Evolutionary conservation across 2,113 vertebrate genomes (phyloP).

Genomic region (Xenopus laevis): DNA sequence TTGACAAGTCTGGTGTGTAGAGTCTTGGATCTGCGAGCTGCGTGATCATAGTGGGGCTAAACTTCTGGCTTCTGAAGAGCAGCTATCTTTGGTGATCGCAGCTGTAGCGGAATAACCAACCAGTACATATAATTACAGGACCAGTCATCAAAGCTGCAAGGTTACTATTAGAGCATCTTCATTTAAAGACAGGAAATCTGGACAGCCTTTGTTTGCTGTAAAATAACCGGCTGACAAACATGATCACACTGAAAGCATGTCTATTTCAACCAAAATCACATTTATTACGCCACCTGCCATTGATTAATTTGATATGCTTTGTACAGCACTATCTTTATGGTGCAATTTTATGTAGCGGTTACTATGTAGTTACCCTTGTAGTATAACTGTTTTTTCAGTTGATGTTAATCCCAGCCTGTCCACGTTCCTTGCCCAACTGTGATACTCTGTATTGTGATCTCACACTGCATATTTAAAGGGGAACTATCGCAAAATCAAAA

Average conservation of each 20-base stretch:
- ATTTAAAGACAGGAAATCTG: neutral
- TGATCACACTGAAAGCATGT: slow-evolving; percentile 11
- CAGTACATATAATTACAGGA: slow-evolving; percentile 17
- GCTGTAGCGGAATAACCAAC: neutral
- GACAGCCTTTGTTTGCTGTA: neutral
- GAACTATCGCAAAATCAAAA: too few relatives aligned
- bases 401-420: too few relatives aligned
- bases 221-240: slow-evolving; percentile 7
- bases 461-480: too few relatives aligned
- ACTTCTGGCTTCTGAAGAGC: neutral
- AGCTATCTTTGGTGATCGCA: neutral
- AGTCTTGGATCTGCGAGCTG: neutral
- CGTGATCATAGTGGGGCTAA: neutral
- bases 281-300: too few relatives aligned
- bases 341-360: too few relatives aligned
- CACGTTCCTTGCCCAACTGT: too few relatives aligned
- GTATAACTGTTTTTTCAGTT: too few relatives aligned
- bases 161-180: slow-evolving; percentile 19
- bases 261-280: neutral
- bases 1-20: neutral
- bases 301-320: too few relatives aligned
- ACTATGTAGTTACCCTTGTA: too few relatives aligned
- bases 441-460: too few relatives aligned
- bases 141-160: neutral
- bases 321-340: too few relatives aligned